Evolutionary conservation across 2,888 invertebrate genomes (phyloP).

Genomic region (Scrobipalpa atriplicella): DNA sequence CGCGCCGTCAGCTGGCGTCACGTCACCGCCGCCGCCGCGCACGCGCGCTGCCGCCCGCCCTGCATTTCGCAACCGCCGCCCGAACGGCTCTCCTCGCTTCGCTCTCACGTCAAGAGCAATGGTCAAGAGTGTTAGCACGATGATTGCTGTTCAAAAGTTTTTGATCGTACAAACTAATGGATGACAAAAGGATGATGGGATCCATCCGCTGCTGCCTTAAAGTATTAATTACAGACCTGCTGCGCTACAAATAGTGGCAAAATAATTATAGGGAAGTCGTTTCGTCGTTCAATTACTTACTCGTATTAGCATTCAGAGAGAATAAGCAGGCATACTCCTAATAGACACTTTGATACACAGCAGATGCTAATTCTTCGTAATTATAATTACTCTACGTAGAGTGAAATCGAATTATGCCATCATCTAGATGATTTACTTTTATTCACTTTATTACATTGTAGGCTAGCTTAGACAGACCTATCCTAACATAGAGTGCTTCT

Average conservation of each 20-base stretch:
- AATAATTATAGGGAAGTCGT: too few species aligned
- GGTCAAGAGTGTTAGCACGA: neutral
- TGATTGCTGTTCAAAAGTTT: conserved; percentile 16
- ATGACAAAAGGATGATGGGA: conserved; percentile 3
- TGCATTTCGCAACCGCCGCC: conserved; percentile 46
- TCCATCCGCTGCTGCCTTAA: neutral
- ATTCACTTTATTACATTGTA: too few species aligned
- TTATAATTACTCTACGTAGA: too few species aligned
- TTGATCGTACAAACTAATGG: conserved; percentile 16
- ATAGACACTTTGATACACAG: too few species aligned
- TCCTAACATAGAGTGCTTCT: too few species aligned
- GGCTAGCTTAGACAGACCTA: too few species aligned
- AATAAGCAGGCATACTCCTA: too few species aligned
- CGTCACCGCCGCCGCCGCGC: conserved; percentile 52
- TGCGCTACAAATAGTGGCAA: neutral
- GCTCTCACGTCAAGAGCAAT: conserved; percentile 9
- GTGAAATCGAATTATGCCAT: too few species aligned
- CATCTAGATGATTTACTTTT: too few species aligned
- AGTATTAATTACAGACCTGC: neutral
- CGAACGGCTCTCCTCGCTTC: conserved; percentile 27
- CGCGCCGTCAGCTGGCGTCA: conserved; percentile 72
- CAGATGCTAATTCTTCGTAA: too few species aligned
- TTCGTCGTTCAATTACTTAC: too few species aligned
- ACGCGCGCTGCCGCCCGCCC: conserved; percentile 69
- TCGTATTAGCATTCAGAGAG: too few species aligned